Evolutionary conservation across 1,140 invertebrate genomes (phyloP), one percentile per base, ranked within the genome.

Genomic region (Sinonovacula constricta): DNA sequence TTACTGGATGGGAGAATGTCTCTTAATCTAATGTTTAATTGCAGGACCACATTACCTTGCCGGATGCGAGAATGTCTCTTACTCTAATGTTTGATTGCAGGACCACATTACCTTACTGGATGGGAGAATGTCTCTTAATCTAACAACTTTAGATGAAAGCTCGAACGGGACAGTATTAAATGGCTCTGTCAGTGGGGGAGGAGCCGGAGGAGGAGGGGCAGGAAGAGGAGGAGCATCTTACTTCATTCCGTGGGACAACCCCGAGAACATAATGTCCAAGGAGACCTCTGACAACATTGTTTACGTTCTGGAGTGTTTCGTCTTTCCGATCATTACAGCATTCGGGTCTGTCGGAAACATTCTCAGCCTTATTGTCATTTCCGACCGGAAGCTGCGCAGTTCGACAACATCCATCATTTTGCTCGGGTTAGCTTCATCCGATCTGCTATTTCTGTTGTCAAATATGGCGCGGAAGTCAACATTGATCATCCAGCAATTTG

Each of bases 391-490:
- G 5, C 34, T 80, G 3, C 54, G 80, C 22, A 57, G 22, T 5
- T 67, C 71, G 12, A 80, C 76, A 15, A 81, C 79, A n/a, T 57
- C 71, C 34, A 62, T 83, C 28, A 51, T 79, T n/a, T 53, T 83
- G 14, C 63, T 80, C 7, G 77, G 66, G 1, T 45, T 83, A 3
- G 63, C 82, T 33, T 24, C 79, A 33, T 75, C 82, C 14, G 82
- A 83, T 57, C 31, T 80, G 15, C 28, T 69, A 22, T 83, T 63
- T 59, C 72, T 83, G 1, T 26, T 81, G 18, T 67, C 80, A 18
- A 81, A 74, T 34, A 65, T 74, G 36, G 30, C 76, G n/a, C 70
- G 83, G 26, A 82, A 82, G 30, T 81, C 79, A n/a, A 75, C 60
- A 15, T 75, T 74, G 34, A 76, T 82, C 18, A 75, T 84, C 22